Base-by-base conservation (phyloP, 2,888 invertebrate species). In the Lithophane leautieri region DNA sequence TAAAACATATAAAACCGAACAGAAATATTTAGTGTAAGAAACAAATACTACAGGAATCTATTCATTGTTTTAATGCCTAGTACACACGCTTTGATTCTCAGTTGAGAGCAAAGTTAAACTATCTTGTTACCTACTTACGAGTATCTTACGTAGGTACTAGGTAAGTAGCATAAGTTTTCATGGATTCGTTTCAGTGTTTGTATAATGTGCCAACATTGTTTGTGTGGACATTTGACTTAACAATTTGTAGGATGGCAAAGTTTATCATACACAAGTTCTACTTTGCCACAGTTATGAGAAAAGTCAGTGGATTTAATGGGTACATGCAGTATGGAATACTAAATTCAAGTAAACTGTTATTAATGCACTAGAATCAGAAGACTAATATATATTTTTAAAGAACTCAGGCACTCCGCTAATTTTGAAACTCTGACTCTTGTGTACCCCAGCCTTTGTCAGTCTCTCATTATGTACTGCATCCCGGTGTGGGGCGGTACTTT, bases 21-120 rank as follows among this genome's bases (percentile, higher is more conserved):
- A 58, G 63, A 56, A 68, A 65, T 68, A 78, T 65, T 77, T 54
- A 61, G 69, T 44, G 50, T 76, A 56, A 40, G 28, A 70, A 67
- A 70, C 83, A 70, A 77, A 70, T 63, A 77, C 82, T 60, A 52
- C 25, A 19, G 2, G 63, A 78, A 66, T 66, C n/a, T 65, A 60
- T 83, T 72, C 12, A 58, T 61, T 70, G 82, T 65, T 73, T 56
- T 52, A 83, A 60, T 34, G 67, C 42, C 62, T 70, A 67, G 42
- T 50, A 71, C 71, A 83, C 74, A 72, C 25, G 40, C 28, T 67
- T 71, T 69, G 44, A 73, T 52, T 73, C 65, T 25, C 61, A 56
- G 69, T 71, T 72, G 40, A 69, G 71, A 65, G n/a, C 61, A 58
- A 81, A 78, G 70, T 81, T 84, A 73, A 71, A 74, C 70, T 68